A percentile compares a stretch with the other conserved stretches of the same genome.
These are phyloP conservation scores for Boloria selene DNA, from an alignment of 2,888 invertebrate species.

Conservation along the genomic window DNA sequence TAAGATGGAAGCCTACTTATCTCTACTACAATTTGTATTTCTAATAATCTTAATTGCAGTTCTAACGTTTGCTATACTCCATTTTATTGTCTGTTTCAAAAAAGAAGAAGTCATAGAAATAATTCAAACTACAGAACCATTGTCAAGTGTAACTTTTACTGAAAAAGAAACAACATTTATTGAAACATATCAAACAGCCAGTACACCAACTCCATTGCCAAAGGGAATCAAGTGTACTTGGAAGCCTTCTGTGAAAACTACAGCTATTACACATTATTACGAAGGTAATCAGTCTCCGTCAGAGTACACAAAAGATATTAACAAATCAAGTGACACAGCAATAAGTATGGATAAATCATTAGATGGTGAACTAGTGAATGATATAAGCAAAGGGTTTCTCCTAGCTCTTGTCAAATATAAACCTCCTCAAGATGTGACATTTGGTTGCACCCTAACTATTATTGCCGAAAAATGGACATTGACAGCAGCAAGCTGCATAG, in stretches of 20 bases:
- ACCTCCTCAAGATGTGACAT: slow-evolving; percentile 53
- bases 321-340: background rate
- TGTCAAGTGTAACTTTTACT: background rate
- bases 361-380: slow-evolving; percentile 48
- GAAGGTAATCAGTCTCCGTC: slow-evolving; percentile 30
- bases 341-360: background rate
- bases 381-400: slow-evolving; percentile 45
- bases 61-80: slow-evolving; percentile 60
- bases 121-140: background rate
- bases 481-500: slow-evolving; percentile 70
- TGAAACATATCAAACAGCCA: background rate
- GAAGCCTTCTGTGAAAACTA: slow-evolving; percentile 59
- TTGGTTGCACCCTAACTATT: slow-evolving; percentile 66
- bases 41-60: slow-evolving; percentile 54
- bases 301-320: background rate
- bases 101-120: background rate
- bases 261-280: slow-evolving; percentile 52
- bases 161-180: background rate
- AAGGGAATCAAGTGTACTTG: slow-evolving; percentile 58
- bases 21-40: slow-evolving; percentile 54
- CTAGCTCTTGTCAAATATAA: slow-evolving; percentile 61
- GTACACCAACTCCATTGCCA: slow-evolving; percentile 32
- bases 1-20: slow-evolving; percentile 54
- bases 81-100: slow-evolving; percentile 55
- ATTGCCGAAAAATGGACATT: slow-evolving; percentile 58